A percentile compares a stretch with the other conserved stretches of the same genome.
Conservation (phyloP, 2,888 invertebrate species). For the Leptinotarsa rubiginosa region DNA sequence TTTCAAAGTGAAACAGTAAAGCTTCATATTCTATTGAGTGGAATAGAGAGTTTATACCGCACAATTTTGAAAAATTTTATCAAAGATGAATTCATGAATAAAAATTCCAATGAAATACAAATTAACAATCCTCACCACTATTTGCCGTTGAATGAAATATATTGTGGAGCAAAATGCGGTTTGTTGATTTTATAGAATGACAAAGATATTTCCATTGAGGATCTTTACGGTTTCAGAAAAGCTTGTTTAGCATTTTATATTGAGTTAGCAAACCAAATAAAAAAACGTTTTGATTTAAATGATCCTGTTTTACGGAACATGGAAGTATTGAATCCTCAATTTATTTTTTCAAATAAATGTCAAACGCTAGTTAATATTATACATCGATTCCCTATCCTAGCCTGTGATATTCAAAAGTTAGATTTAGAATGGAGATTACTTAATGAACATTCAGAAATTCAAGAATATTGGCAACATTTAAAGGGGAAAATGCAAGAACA, state of each 20-base stretch:
- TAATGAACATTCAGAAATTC: not conserved
- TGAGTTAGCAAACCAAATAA: conserved; percentile 1
- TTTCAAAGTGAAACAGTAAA: conserved; percentile 23
- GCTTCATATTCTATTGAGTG: not conserved
- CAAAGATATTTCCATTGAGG: not conserved
- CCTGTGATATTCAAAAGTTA: not conserved
- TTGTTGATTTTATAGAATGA: not conserved
- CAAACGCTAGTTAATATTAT: not conserved
- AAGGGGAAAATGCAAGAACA: no score
- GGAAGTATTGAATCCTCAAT: not conserved
- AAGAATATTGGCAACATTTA: no score
- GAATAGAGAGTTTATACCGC: not conserved
- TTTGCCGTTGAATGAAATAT: not conserved
- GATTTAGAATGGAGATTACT: conserved; percentile 1
- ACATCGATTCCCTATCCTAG: not conserved
- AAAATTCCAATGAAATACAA: not conserved
- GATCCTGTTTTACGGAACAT: not conserved
- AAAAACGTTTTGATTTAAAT: not conserved
- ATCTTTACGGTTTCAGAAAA: not conserved
- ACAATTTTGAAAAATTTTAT: conserved; percentile 8
- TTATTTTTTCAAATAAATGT: not conserved
- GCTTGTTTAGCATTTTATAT: not conserved
- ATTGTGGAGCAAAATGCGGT: not conserved
- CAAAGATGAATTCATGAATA: not conserved
- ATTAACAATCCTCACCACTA: conserved; percentile 1